These are phyloP conservation scores for Pampusana beccarii DNA, from an alignment of 2,113 vertebrate species.

Conservation along the genomic window DNA sequence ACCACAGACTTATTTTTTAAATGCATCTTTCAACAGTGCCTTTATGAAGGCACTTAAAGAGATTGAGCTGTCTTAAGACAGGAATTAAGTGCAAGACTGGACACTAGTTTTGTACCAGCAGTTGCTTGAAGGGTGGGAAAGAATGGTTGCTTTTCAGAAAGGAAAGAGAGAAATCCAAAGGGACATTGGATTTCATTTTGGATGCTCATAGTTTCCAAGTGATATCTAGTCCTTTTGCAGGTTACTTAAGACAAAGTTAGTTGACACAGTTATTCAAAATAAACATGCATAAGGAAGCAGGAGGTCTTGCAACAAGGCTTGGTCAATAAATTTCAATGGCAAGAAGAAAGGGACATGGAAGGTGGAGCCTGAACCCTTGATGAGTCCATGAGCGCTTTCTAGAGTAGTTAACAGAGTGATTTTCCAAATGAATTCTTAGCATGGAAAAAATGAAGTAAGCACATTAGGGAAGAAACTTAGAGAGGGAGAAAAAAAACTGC, in stretches of 20 bases:
- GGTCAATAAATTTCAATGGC: not conserved
- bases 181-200: too few species aligned
- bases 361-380: not conserved
- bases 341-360: not conserved
- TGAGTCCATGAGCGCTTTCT: not conserved
- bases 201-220: not conserved
- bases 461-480: not conserved
- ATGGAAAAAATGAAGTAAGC: not conserved
- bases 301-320: not conserved
- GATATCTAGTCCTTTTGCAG: not conserved
- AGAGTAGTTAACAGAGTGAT: not conserved
- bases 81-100: not conserved
- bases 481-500: not conserved
- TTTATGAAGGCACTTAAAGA: not conserved
- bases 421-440: not conserved
- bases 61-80: not conserved
- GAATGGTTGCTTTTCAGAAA: not conserved
- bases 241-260: not conserved
- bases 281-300: not conserved
- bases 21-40: not conserved
- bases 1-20: not conserved
- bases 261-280: not conserved
- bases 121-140: not conserved
- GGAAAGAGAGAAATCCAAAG: not conserved
- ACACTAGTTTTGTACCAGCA: not conserved